phyloP scores from a whole-genome alignment of 2,797 vertebrate genomes.

The Diglossa cyanea region DNA sequence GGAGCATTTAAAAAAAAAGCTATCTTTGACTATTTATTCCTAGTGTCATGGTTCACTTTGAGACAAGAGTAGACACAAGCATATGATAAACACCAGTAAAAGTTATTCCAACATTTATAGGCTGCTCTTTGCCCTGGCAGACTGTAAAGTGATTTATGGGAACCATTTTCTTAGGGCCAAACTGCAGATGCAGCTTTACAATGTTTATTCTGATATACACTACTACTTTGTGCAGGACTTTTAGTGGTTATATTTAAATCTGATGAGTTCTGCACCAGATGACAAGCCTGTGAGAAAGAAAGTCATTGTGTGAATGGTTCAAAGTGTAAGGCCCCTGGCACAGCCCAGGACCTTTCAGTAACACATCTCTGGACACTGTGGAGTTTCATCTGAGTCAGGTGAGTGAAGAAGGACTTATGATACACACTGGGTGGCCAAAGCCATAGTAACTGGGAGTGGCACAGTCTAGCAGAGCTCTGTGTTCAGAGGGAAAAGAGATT shows the following conservation, averaged over 20 bases:
- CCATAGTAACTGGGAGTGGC: background rate
- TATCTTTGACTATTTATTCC: background rate
- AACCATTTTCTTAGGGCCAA: background rate
- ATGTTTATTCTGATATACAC: fast-evolving
- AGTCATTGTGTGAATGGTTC: background rate
- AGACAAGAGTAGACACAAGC: background rate
- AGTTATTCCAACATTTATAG: background rate
- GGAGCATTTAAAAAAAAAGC: background rate
- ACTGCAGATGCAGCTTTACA: background rate
- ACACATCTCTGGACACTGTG: background rate
- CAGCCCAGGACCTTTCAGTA: background rate
- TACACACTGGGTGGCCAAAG: background rate
- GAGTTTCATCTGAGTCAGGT: background rate
- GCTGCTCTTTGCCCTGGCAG: background rate
- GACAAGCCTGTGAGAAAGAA: background rate
- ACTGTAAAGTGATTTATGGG: background rate
- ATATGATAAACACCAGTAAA: background rate
- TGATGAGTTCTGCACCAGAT: background rate
- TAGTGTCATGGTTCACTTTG: background rate
- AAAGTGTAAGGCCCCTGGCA: background rate
- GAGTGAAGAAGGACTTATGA: background rate
- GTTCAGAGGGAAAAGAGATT: background rate
- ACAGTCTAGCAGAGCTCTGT: background rate
- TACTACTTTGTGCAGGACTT: background rate
- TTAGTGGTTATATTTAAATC: background rate